Evolutionary conservation across 2,113 vertebrate species (phyloP).

Genomic region (Phaethon lepturus): DNA sequence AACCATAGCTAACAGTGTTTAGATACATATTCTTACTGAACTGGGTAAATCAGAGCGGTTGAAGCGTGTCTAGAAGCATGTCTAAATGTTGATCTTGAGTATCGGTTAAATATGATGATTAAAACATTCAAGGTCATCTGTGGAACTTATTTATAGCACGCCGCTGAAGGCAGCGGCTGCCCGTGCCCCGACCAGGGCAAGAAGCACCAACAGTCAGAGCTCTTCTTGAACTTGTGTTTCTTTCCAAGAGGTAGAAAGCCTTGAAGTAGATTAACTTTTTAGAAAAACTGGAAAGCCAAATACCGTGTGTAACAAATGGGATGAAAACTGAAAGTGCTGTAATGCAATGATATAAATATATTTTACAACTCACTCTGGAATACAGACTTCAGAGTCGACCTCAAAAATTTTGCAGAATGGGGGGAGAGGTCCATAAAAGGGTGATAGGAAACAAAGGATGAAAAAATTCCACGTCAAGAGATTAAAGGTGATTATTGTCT

Average conservation of each 20-base stretch:
- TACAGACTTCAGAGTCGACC: background rate
- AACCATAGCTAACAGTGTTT: background rate
- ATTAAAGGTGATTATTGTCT: background rate
- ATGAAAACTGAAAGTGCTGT: background rate
- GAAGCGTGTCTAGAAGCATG: background rate
- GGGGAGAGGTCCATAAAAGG: background rate
- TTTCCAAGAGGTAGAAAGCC: background rate
- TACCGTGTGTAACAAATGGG: accelerated
- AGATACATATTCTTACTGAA: background rate
- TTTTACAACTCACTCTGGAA: background rate
- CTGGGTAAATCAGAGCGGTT: background rate
- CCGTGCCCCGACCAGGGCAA: accelerated
- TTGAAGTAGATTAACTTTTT: background rate
- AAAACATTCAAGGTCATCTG: background rate
- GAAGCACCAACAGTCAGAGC: accelerated
- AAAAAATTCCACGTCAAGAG: background rate
- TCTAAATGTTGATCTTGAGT: background rate
- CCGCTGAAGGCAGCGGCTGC: background rate
- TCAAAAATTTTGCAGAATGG: background rate
- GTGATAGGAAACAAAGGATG: background rate
- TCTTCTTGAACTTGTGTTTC: background rate
- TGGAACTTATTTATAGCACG: accelerated
- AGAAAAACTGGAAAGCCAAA: background rate
- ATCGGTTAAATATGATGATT: background rate
- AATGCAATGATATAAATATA: background rate